Percentiles rank a stretch among this genome's conserved stretches.
These are phyloP conservation scores for Tiliqua scincoides DNA, from an alignment of 2,113 vertebrate genomes.

Conservation along the genomic window DNA sequence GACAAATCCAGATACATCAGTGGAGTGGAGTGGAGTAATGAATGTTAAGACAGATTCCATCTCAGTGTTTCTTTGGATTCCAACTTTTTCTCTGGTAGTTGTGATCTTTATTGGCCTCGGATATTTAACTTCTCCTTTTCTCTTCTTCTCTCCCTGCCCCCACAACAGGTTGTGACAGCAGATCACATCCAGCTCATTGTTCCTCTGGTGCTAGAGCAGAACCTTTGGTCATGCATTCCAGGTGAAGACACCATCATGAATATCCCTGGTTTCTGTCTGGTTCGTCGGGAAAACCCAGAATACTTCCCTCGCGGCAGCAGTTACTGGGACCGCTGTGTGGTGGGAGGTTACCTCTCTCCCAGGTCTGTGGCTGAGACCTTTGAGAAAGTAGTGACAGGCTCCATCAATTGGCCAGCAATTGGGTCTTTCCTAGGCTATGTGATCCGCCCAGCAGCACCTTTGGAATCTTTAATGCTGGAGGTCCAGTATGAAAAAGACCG, in stretches of 20 bases:
- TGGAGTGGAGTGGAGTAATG: background rate
- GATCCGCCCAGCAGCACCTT: slow-evolving; percentile 91
- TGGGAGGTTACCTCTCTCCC: slow-evolving; percentile 96
- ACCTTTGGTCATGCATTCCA: slow-evolving; percentile 93
- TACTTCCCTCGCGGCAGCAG: slow-evolving; percentile 96
- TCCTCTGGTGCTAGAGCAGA: slow-evolving; percentile 92
- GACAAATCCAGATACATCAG: background rate
- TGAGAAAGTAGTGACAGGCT: slow-evolving; percentile 92
- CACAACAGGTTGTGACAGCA: slow-evolving; percentile 89
- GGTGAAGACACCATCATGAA: slow-evolving; percentile 99
- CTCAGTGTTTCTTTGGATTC: background rate
- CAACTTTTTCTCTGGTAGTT: background rate
- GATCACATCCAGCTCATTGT: slow-evolving; percentile 98
- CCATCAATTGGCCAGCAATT: slow-evolving; percentile 99
- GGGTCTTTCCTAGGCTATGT: slow-evolving; percentile 93
- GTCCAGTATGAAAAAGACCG: slow-evolving; percentile 91
- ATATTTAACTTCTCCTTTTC: slow-evolving; percentile 54
- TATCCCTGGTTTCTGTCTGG: slow-evolving; percentile 92
- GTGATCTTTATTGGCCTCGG: background rate
- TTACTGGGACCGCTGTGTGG: slow-evolving; percentile 98
- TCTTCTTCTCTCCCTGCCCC: slow-evolving; percentile 5
- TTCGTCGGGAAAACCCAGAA: slow-evolving; percentile 95
- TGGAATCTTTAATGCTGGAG: slow-evolving; percentile 90
- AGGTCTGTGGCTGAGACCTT: slow-evolving; percentile 91
- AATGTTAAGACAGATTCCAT: background rate